Base-by-base conservation (phyloP, 2,113 vertebrate genomes). In the Salvelinus sp. region DNA sequence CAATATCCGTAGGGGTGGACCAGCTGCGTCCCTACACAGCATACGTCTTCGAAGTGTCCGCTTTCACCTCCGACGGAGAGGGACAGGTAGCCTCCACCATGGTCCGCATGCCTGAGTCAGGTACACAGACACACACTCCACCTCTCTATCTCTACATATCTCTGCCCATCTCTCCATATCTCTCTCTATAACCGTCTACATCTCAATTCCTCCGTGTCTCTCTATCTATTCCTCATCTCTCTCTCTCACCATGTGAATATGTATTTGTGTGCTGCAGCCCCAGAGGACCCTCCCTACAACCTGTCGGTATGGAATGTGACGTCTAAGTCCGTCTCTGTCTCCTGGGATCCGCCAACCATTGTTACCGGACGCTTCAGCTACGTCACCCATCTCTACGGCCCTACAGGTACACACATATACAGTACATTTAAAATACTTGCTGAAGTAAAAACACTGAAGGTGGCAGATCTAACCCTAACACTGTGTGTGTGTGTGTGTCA, bases 21-120 rank as follows among this genome's bases (percentile, higher is more conserved):
- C 93, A 94, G 79, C 92, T 99, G 74, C 95, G 92, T 67, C 94
- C 98, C 28, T 97, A 97, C 47, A 98, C 96, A 0, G 95, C 97
- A 0, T 99, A 99, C 48, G 93, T 99, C 9, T 98, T 98, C 79
- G 97, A 99, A 88, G 98, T 98, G 74, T 99, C 97, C n/a, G 97
- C 96, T 66, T 95, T 97, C 80, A 98, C 96, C 69, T 96, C 92
- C 1, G 97, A 98, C 71, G 93, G 92, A 50, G 95, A 97, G 79
- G 98, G 98, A 38, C 98, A 98, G 86, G 94, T 97, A 69, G 95
- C 96, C 73, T 98, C 97, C 75, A 93, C 95, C 0, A 98, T 98
- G 91, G 95, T 96, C 75, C 94, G 97, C 77, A 98, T 95, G 84
- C 96, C 97, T 20, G 97, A 99, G 84, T 96, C 97, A 91, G 96